Evolutionary conservation across 2,888 invertebrate species (phyloP).

Genomic region (Oxytorus armatus): DNA sequence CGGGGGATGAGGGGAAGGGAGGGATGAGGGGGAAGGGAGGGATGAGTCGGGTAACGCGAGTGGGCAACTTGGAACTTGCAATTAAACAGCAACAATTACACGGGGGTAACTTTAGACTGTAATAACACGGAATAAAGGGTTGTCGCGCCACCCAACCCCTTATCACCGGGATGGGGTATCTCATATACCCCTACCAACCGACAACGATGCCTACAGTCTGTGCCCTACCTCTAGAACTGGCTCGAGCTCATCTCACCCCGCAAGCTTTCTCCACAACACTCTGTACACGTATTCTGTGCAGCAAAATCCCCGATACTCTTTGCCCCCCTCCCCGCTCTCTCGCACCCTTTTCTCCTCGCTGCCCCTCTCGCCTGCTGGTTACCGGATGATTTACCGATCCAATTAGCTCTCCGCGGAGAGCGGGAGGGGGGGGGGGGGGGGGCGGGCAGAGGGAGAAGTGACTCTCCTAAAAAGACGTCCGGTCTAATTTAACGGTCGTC

Average conservation of each 20-base stretch:
- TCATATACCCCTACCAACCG: conserved; percentile 75
- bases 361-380: conserved; percentile 75
- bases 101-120: conserved; percentile 84
- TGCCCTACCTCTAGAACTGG: conserved; percentile 25
- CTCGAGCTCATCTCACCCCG: conserved; percentile 59
- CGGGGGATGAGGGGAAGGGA: not conserved
- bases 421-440: conserved; percentile 54
- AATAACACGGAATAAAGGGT: conserved; percentile 85
- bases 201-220: conserved; percentile 19
- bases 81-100: conserved; percentile 85
- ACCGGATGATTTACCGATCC: conserved; percentile 85
- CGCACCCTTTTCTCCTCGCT: conserved; percentile 36
- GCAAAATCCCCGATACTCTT: conserved; percentile 15
- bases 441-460: too few species aligned
- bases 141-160: conserved; percentile 71
- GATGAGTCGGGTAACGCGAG: conserved; percentile 71
- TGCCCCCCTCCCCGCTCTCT: conserved; percentile 18
- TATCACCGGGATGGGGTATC: conserved; percentile 76
- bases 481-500: conserved; percentile 84
- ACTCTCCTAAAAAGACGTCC: conserved; percentile 83
- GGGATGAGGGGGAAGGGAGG: not conserved
- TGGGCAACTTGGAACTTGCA: conserved; percentile 83
- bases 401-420: conserved; percentile 80
- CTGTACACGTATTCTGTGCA: conserved; percentile 29
- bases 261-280: conserved; percentile 21